Evolutionary conservation across 2,113 vertebrate species (phyloP).

Genomic region (Sisor rabdophorus): DNA sequence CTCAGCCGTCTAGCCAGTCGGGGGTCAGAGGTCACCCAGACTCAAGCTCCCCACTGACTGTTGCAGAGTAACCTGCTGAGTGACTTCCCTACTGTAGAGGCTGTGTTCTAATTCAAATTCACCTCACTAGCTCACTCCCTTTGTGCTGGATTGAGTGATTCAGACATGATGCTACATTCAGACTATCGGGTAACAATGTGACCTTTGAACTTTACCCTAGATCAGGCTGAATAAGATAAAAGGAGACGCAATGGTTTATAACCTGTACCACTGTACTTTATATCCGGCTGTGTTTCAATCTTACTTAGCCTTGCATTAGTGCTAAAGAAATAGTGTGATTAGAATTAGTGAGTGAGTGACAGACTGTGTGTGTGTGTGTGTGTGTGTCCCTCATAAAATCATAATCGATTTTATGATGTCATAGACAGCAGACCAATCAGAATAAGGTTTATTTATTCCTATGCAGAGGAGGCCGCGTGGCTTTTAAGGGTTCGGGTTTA

Average conservation of each 20-base stretch:
- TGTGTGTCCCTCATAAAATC: not conserved
- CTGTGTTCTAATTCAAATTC: slow-evolving; percentile 24
- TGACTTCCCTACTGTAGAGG: slow-evolving; percentile 1
- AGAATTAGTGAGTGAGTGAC: not conserved
- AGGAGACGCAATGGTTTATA: not conserved
- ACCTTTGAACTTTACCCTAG: not conserved
- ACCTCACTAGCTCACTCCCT: slow-evolving; percentile 3
- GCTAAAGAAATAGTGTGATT: not conserved
- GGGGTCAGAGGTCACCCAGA: slow-evolving; percentile 80
- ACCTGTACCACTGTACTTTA: not conserved
- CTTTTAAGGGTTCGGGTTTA: not conserved
- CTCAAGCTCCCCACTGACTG: slow-evolving; percentile 78
- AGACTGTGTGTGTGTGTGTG: too few species aligned
- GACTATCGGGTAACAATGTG: not conserved
- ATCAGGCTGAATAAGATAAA: not conserved
- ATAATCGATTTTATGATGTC: not conserved
- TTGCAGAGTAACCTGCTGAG: not conserved
- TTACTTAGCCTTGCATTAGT: not conserved
- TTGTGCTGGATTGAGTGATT: slow-evolving; percentile 26
- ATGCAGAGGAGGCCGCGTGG: not conserved
- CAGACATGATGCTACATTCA: not conserved
- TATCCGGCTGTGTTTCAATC: slow-evolving; percentile 4
- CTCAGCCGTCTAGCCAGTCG: slow-evolving; percentile 93
- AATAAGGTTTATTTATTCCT: not conserved
- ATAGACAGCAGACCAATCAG: not conserved